Evolutionary conservation across 1,140 invertebrate genomes (phyloP).

Genomic region (Atta colombica): DNA sequence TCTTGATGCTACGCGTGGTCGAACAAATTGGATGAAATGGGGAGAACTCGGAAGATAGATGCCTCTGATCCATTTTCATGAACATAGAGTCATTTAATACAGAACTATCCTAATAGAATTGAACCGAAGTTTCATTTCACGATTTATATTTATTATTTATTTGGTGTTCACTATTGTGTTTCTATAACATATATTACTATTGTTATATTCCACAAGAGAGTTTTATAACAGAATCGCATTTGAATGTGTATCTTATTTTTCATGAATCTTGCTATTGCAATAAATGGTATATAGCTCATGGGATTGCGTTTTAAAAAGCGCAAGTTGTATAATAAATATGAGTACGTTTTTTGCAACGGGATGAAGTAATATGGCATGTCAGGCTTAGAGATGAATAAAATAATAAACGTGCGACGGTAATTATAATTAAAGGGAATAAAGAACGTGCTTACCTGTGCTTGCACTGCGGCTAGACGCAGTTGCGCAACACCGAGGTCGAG

Average conservation of each 20-base stretch:
- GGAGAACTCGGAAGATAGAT: slow-evolving; percentile 29
- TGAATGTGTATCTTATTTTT: neutral
- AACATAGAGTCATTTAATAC: slow-evolving; percentile 14
- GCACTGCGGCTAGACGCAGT: slow-evolving; percentile 95
- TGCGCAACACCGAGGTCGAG: slow-evolving; percentile 97
- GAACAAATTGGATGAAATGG: slow-evolving; percentile 59
- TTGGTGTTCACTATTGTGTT: neutral
- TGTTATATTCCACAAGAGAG: no score
- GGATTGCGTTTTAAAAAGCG: neutral
- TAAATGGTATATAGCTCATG: neutral
- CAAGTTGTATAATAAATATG: neutral
- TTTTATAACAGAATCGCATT: slow-evolving; percentile 12
- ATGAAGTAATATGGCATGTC: neutral
- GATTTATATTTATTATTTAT: neutral
- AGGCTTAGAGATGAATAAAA: neutral
- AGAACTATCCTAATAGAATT: neutral
- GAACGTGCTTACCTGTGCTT: slow-evolving; percentile 92
- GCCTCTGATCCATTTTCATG: slow-evolving; percentile 33
- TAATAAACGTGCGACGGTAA: slow-evolving; percentile 8
- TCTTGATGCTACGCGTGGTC: slow-evolving; percentile 19
- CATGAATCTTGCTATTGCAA: neutral
- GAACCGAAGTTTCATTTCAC: neutral
- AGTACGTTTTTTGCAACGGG: neutral
- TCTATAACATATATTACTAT: neutral
- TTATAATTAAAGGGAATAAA: slow-evolving; percentile 7